Evolutionary conservation across 2,888 invertebrate species (phyloP), one percentile per base, ranked within the genome.

Genomic region (Torymus aiolomorphi): DNA sequence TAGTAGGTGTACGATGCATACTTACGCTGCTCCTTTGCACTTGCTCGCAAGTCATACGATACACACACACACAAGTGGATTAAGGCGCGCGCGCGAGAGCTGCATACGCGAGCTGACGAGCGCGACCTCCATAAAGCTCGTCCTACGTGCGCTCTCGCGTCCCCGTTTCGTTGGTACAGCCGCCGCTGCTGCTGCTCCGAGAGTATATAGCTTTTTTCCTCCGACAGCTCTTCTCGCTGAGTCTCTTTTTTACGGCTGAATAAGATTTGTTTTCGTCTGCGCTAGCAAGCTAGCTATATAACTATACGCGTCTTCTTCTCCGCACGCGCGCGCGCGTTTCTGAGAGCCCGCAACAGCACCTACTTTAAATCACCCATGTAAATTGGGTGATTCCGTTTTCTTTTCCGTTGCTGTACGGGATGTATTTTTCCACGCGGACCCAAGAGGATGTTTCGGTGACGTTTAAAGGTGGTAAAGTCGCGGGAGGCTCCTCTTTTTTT

Each of bases 111-210:
- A 42, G 42, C 5, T 42, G 31, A 18, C 16, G 65, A 16, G 11
- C 24, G 61, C 76, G 73, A 73, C 73, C 78, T 78, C 78, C 78
- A 78, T 78, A 67, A 73, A 78, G 57, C 67, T 74, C 78, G 74
- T 69, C 78, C 78, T 79, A 79, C 78, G 74, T 67, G 57, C 62
- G 63, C 65, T 74, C 78, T 31, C 78, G 74, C 74, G 74, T 78
- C 42, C 42, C 42, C 42, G 42, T 42, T 42, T 42, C 42, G 42
- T 42, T 42, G 42, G 42, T 42, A 42, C 42, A 42, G 42, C 42
- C 42, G 42, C 8, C 8, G 42, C 42, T 42, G 42, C 8, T 42
- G 42, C 42, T 42, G 42, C 42, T 5, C 4, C 8, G 8, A 8
- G 4, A 20, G 52, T 59, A 13, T 65, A 14, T 16, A 31, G 13